phyloP scores from a whole-genome alignment of 2,113 vertebrate species.

The Heteronetta atricapilla region DNA sequence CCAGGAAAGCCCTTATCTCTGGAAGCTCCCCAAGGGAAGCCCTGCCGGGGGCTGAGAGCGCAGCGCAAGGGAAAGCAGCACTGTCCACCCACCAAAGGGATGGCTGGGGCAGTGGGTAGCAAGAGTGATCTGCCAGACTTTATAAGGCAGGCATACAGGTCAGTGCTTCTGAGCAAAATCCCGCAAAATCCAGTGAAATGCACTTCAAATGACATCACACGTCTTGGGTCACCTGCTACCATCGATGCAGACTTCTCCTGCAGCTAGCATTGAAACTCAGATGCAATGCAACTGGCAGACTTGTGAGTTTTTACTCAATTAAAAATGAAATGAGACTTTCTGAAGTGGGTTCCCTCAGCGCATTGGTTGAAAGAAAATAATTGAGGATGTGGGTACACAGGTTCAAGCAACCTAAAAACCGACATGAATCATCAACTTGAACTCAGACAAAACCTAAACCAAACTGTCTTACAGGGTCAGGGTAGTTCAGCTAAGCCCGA shows the following conservation, averaged over 20 bases:
- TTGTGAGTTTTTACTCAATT: neutral
- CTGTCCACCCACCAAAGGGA: conserved; percentile 45
- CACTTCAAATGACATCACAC: neutral
- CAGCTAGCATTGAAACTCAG: neutral
- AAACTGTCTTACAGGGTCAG: neutral
- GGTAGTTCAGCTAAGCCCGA: neutral
- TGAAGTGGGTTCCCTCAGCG: neutral
- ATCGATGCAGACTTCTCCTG: neutral
- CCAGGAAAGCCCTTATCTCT: conserved; percentile 49
- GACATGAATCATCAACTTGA: conserved; percentile 12
- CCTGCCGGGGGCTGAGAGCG: conserved; percentile 8
- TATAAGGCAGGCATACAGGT: neutral
- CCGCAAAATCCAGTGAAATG: neutral
- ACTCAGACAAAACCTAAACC: neutral
- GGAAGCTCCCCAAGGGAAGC: conserved; percentile 51
- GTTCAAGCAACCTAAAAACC: conserved; percentile 21
- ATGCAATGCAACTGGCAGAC: neutral
- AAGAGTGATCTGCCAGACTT: conserved; percentile 47
- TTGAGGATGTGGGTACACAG: conserved; percentile 1
- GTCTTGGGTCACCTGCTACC: rapidly evolving
- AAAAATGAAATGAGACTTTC: neutral
- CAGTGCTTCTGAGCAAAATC: neutral
- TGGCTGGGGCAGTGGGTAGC: conserved; percentile 42
- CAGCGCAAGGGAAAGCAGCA: neutral
- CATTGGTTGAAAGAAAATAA: neutral